Percentiles rank a stretch among this genome's conserved stretches.
These are phyloP conservation scores for Himalopsyche japonica DNA, from an alignment of 2,888 invertebrate species.

Conservation along the genomic window DNA sequence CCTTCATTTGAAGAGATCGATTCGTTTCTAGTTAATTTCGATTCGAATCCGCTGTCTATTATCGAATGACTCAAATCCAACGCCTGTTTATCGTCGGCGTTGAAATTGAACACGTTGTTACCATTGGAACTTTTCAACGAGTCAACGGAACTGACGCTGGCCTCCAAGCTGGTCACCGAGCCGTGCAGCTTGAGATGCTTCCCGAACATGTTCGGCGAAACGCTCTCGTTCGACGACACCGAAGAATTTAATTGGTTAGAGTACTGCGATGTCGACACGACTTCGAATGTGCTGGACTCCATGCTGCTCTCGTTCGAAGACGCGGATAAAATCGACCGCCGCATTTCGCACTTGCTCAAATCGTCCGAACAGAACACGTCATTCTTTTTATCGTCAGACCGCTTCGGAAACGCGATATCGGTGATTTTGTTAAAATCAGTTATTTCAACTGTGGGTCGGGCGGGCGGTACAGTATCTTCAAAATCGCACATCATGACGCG, in stretches of 20 bases:
- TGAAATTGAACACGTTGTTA: slow-evolving; percentile 20
- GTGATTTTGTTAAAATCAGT: slow-evolving; percentile 43
- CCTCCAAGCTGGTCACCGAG: slow-evolving; percentile 57
- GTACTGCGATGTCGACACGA: slow-evolving; percentile 33
- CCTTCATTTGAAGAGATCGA: slow-evolving; percentile 58
- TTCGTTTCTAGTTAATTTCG: slow-evolving; percentile 54
- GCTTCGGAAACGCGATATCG: background rate
- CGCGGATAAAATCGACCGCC: slow-evolving; percentile 45
- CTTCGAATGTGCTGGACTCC: slow-evolving; percentile 53
- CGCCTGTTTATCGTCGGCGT: slow-evolving; percentile 50
- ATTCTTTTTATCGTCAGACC: background rate
- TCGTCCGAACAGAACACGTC: slow-evolving; percentile 7
- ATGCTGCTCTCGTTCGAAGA: slow-evolving; percentile 49
- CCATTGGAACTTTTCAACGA: slow-evolving; percentile 47
- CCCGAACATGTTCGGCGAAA: slow-evolving; percentile 55
- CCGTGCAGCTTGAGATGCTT: slow-evolving; percentile 54
- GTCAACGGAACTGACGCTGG: slow-evolving; percentile 58
- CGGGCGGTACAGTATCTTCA: slow-evolving; percentile 52
- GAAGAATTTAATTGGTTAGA: slow-evolving; percentile 51
- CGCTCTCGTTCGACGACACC: slow-evolving; percentile 57
- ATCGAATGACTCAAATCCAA: slow-evolving; percentile 47
- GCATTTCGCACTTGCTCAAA: slow-evolving; percentile 25
- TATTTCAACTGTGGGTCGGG: slow-evolving; percentile 57
- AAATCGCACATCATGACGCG: slow-evolving; percentile 50
- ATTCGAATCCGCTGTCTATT: slow-evolving; percentile 57